These are phyloP conservation scores for Sminthopsis crassicaudata DNA, from an alignment of 2,113 vertebrate genomes.

Conservation along the genomic window DNA sequence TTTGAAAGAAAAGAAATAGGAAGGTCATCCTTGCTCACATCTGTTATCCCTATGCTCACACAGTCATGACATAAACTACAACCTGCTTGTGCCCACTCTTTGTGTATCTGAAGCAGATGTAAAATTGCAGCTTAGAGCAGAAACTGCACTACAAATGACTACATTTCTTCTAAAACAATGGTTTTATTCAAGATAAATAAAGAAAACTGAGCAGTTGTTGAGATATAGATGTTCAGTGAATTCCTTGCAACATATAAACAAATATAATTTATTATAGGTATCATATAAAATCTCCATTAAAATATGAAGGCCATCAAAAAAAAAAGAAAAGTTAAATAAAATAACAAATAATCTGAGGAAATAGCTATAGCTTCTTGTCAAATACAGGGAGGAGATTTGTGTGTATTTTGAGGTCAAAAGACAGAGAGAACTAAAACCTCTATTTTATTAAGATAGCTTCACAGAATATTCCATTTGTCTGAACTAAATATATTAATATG, in stretches of 20 bases:
- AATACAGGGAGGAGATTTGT: neutral
- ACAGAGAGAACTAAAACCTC: constrained; percentile 13
- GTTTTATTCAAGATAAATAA: neutral
- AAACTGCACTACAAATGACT: neutral
- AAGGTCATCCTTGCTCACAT: neutral
- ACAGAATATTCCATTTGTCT: neutral
- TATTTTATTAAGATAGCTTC: constrained; percentile 34
- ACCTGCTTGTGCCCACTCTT: neutral
- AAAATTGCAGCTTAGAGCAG: neutral
- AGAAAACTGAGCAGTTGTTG: neutral
- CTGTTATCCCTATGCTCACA: neutral
- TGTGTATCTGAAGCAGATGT: neutral
- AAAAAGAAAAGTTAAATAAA: neutral
- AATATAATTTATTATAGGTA: neutral
- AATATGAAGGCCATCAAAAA: neutral
- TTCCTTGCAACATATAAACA: neutral
- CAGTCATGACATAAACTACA: neutral
- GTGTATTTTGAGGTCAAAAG: neutral
- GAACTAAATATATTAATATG: constrained; percentile 40
- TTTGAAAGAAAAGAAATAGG: neutral
- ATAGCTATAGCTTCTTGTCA: neutral
- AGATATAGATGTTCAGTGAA: neutral
- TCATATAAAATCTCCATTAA: constrained; percentile 18
- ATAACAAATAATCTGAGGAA: neutral
- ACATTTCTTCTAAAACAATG: neutral